Percentiles rank a stretch among this genome's conserved stretches.
Evolutionary conservation across 2,113 vertebrate species (phyloP).

Genomic region (Physeter macrocephalus): DNA sequence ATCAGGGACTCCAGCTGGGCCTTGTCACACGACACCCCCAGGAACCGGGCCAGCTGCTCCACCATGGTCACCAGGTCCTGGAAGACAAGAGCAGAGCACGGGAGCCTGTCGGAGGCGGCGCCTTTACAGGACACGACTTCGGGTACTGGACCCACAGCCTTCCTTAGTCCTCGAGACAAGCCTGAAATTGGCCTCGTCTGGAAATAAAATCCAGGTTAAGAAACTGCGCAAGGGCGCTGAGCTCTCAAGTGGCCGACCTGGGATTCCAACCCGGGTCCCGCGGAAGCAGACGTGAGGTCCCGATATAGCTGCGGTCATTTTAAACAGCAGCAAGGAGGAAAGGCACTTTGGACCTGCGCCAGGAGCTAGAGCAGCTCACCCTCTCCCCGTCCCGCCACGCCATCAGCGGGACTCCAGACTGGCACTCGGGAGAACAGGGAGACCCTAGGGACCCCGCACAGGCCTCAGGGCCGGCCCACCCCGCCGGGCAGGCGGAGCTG

Average conservation of each 20-base stretch:
- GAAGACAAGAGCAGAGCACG: conserved; percentile 34
- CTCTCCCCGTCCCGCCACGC: rapidly evolving
- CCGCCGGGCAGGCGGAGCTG: rapidly evolving
- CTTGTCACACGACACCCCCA: conserved; percentile 96
- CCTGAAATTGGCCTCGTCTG: rapidly evolving
- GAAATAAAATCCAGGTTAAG: background rate
- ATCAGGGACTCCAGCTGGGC: conserved; percentile 92
- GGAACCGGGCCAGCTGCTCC: conserved; percentile 91
- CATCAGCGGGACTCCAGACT: background rate
- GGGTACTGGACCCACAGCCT: rapidly evolving
- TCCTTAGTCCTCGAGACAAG: rapidly evolving
- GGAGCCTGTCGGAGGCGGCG: rapidly evolving
- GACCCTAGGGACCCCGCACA: background rate
- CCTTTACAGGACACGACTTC: rapidly evolving
- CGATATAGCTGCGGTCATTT: rapidly evolving
- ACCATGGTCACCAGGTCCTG: conserved; percentile 93
- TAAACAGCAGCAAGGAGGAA: background rate
- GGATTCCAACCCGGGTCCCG: background rate
- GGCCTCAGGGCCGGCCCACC: background rate
- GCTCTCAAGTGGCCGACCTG: background rate
- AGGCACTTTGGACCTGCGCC: rapidly evolving
- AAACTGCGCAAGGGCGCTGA: rapidly evolving
- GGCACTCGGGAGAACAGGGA: background rate
- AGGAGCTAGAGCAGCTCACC: background rate
- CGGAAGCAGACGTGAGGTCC: rapidly evolving